Evolutionary conservation across 2,888 invertebrate species (phyloP), one percentile per base, ranked within the genome.

Genomic region (Drosophila quinaria): DNA sequence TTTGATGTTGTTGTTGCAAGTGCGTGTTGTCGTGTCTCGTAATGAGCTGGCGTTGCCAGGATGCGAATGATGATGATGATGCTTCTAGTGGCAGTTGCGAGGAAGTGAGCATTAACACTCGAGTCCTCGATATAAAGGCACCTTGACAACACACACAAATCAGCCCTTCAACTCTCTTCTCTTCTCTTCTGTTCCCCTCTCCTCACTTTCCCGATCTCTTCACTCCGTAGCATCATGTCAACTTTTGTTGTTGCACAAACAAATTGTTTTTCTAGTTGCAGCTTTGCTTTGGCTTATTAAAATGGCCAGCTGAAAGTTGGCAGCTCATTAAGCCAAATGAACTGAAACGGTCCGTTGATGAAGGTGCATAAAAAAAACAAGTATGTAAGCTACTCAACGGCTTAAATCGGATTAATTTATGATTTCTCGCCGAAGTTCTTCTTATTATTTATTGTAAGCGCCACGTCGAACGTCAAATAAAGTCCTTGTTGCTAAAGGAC

Each of bases 341-440:
- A 69, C 64, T 76, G 62, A 37, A 77, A 59, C 58, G 50, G 60
- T 41, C 52, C 42, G 42, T 61, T 61, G 59, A 37, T 19, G 58
- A 47, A 50, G 52, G 55, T 49, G 56, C 46, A 47, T 55, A 54
- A 46, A 61, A 78, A 85, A 85, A 81, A 29, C 25, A 25, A 25
- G 25, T 29, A 8, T 8, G 29, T 84, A 89, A 89, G 87, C 90
- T 86, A 90, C 90, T 91, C 86, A 91, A 81, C 88, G 82, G 87
- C 88, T 87, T 83, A 90, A 91, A 90, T 80, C 88, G 88, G 90
- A 90, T 91, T 91, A 90, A 91, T 90, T 91, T 91, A 87, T 91
- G 87, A 91, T 85, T 85, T 86, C 69, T 69, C 63, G 60, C 62
- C 39, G 63, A 47, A 63, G 69, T 46, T 70, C 61, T 47, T 47